These are phyloP conservation scores for Rhadina sibilatrix DNA, from an alignment of 2,113 vertebrate species.

Conservation along the genomic window DNA sequence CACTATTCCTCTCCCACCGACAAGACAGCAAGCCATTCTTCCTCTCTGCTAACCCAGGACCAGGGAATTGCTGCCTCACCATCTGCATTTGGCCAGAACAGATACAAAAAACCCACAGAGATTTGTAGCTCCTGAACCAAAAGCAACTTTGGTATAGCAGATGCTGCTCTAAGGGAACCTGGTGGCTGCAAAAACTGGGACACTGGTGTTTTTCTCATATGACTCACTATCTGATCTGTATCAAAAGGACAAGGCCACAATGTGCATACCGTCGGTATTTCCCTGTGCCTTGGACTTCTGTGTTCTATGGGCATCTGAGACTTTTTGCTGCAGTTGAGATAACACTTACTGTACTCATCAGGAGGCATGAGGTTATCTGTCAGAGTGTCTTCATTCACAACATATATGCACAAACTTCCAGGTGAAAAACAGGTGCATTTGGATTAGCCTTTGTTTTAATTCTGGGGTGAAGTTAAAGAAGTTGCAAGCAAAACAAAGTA, in stretches of 20 bases:
- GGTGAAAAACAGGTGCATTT: neutral
- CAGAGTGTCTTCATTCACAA: neutral
- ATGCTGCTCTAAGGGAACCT: neutral
- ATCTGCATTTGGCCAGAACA: neutral
- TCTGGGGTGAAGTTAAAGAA: neutral
- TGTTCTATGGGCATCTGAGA: neutral
- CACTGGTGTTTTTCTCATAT: neutral
- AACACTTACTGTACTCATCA: neutral
- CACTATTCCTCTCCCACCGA: neutral
- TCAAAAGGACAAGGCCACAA: neutral
- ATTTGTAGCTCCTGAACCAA: neutral
- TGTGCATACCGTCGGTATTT: neutral
- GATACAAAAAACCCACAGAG: fast-evolving
- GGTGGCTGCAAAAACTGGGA: neutral
- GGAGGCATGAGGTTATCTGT: neutral
- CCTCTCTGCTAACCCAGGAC: neutral
- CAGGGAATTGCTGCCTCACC: neutral
- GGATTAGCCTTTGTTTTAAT: neutral
- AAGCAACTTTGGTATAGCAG: neutral
- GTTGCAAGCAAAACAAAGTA: neutral
- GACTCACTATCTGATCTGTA: neutral
- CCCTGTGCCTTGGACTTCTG: neutral
- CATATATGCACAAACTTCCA: neutral
- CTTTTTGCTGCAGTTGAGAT: neutral
- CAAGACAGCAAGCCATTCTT: neutral